phyloP scores from a whole-genome alignment of 2,888 invertebrate genomes.

The Phragmatobia fuliginosa region DNA sequence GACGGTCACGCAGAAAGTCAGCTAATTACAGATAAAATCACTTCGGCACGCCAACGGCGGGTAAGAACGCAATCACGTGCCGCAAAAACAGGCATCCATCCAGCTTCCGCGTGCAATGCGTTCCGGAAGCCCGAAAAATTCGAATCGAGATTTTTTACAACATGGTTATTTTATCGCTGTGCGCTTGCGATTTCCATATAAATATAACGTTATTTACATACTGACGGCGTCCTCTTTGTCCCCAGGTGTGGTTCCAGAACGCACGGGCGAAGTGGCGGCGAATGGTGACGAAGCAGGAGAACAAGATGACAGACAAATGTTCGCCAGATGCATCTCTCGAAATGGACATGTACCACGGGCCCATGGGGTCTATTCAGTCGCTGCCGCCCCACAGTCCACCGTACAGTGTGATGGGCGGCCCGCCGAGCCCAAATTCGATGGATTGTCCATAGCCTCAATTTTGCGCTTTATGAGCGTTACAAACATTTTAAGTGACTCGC shows the following conservation, averaged over 20 bases:
- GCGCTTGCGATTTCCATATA: constrained; percentile 60
- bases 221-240: constrained; percentile 68
- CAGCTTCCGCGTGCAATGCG: constrained; percentile 63
- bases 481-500: constrained; percentile 44
- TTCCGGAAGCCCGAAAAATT: constrained; percentile 56
- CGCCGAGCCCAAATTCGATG: constrained; percentile 90
- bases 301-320: constrained; percentile 90
- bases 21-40: constrained; percentile 78
- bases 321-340: constrained; percentile 88
- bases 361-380: constrained; percentile 89
- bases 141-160: constrained; percentile 40
- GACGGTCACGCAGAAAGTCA: constrained; percentile 66
- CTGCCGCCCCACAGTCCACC: constrained; percentile 90
- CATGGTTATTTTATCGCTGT: constrained; percentile 56
- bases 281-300: constrained; percentile 93
- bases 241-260: constrained; percentile 98
- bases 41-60: constrained; percentile 66
- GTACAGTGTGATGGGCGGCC: constrained; percentile 89
- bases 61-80: constrained; percentile 62
- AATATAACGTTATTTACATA: constrained; percentile 46
- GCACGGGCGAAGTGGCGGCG: constrained; percentile 97
- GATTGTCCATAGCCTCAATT: constrained; percentile 90
- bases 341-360: constrained; percentile 88
- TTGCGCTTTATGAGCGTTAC: constrained; percentile 78
- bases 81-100: constrained; percentile 39